Evolutionary conservation across 2,113 vertebrate species (phyloP).

Genomic region (Forbesichthys agassizii): DNA sequence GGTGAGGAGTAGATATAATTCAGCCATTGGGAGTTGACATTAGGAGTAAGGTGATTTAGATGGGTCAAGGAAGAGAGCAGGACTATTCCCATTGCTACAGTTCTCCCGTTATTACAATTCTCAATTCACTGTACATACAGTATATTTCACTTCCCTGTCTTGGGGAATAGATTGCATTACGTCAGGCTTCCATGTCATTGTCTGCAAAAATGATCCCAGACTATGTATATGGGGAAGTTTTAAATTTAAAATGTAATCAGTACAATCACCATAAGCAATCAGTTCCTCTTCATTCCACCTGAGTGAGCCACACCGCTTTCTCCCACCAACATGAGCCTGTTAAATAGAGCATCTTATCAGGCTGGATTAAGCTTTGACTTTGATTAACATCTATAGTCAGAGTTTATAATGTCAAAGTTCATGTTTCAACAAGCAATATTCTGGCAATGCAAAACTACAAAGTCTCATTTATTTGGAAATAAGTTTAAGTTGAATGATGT

Average conservation of each 20-base stretch:
- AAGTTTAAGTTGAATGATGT: not conserved
- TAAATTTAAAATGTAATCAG: slow-evolving; percentile 82
- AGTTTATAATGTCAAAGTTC: slow-evolving; percentile 67
- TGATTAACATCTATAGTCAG: slow-evolving; percentile 68
- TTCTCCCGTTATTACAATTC: not conserved
- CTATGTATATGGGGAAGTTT: slow-evolving; percentile 61
- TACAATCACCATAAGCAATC: slow-evolving; percentile 76
- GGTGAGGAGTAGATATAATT: not conserved
- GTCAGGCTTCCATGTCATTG: slow-evolving; percentile 9
- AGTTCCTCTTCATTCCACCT: slow-evolving; percentile 74
- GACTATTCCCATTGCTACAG: not conserved
- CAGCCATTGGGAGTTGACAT: not conserved
- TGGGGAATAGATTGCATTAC: slow-evolving; percentile 33
- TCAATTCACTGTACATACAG: not conserved
- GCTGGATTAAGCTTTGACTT: slow-evolving; percentile 70
- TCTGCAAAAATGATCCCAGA: slow-evolving; percentile 42
- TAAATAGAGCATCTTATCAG: slow-evolving; percentile 70
- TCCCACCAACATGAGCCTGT: slow-evolving; percentile 52
- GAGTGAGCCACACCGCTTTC: slow-evolving; percentile 60
- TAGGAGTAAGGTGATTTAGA: not conserved
- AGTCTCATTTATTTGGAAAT: slow-evolving; percentile 6
- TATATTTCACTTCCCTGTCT: slow-evolving; percentile 1
- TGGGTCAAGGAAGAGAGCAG: slow-evolving; percentile 3
- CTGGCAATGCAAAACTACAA: slow-evolving; percentile 17
- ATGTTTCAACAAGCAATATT: slow-evolving; percentile 31